Conservation (phyloP, 2,797 vertebrate species). For the Hydrophis major region DNA sequence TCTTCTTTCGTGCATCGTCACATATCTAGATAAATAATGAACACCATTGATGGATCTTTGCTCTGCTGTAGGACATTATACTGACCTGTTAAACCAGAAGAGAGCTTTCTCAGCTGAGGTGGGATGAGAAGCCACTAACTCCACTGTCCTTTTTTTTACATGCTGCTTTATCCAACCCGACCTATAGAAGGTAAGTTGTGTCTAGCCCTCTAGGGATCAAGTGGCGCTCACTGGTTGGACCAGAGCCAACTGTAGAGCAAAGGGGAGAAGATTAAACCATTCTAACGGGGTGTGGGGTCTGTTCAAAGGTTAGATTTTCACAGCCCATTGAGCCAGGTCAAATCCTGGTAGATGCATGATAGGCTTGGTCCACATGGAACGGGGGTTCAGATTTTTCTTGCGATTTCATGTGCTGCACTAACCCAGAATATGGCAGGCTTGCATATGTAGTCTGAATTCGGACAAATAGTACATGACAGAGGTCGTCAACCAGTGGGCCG, state of each 20-base stretch:
- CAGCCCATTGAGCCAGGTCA: background rate
- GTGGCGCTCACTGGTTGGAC: background rate
- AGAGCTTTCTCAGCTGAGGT: background rate
- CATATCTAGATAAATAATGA: background rate
- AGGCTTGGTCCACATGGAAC: background rate
- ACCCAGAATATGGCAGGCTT: background rate
- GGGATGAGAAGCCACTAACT: conserved; percentile 18
- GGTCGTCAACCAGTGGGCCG: too few species aligned
- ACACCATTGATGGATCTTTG: background rate
- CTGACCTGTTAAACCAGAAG: background rate
- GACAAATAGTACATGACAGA: too few species aligned
- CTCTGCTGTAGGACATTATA: background rate
- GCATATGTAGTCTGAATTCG: too few species aligned
- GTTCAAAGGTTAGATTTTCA: background rate
- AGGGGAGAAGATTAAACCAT: background rate
- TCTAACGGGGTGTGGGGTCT: background rate
- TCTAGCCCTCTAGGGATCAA: rapidly evolving
- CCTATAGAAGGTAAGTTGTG: conserved; percentile 67
- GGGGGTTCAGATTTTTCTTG: background rate
- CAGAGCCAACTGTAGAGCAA: background rate
- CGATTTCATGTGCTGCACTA: background rate
- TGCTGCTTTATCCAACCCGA: conserved; percentile 4
- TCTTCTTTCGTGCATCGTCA: background rate
- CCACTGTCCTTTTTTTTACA: conserved; percentile 28
- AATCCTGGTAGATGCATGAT: background rate